A percentile compares a stretch with the other conserved stretches of the same genome.
Evolutionary conservation across 2,888 invertebrate genomes (phyloP).

Genomic region (Masnerella sp.): DNA sequence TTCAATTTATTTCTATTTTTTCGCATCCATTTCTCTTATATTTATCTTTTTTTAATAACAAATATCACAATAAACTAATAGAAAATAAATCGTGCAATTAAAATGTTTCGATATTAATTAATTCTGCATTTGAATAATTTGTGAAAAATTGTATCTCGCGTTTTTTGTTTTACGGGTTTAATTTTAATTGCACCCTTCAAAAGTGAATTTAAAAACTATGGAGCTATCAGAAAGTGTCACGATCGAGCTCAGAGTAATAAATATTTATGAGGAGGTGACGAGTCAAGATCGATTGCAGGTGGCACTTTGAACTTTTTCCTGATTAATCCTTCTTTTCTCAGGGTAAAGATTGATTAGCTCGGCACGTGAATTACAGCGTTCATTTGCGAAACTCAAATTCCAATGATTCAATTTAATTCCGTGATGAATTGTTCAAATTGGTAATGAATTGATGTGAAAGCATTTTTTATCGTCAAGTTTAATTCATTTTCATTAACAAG

Average conservation of each 20-base stretch:
- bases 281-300: slow-evolving; percentile 17
- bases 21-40: no score
- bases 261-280: slow-evolving; percentile 24
- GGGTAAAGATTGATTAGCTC: slow-evolving; percentile 16
- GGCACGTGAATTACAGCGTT: slow-evolving; percentile 1
- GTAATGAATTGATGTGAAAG: no score
- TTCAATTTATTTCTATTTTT: no score
- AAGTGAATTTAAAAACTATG: slow-evolving; percentile 7
- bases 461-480: no score
- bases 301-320: slow-evolving; percentile 10
- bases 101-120: no score
- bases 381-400: slow-evolving; percentile 5
- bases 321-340: slow-evolving; percentile 20
- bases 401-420: slow-evolving; percentile 17
- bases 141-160: no score
- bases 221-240: slow-evolving; percentile 1
- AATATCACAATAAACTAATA: no score
- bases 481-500: no score
- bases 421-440: slow-evolving; percentile 18
- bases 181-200: neutral
- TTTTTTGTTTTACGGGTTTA: no score
- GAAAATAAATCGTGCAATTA: no score
- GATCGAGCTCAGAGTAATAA: neutral
- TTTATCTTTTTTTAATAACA: no score
- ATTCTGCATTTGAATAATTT: neutral